Evolutionary conservation across 2,113 vertebrate species (phyloP).

Genomic region (Pelusios castaneus): DNA sequence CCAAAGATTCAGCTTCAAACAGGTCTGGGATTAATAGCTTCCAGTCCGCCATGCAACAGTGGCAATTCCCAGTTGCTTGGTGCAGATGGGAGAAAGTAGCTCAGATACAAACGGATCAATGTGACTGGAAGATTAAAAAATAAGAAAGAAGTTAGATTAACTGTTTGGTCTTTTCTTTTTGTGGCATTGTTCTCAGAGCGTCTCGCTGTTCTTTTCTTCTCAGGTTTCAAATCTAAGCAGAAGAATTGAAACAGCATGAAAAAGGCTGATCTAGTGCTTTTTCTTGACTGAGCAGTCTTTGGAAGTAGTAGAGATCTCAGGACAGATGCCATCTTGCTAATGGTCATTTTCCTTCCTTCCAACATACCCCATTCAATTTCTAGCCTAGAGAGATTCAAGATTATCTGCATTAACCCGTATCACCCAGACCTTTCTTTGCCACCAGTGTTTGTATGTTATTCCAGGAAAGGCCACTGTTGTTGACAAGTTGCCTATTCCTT

Average conservation of each 20-base stretch:
- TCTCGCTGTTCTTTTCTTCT: not conserved
- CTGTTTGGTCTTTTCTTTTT: not conserved
- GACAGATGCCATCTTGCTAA: slow-evolving; percentile 34
- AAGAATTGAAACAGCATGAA: not conserved
- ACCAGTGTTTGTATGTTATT: not conserved
- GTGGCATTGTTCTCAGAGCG: not conserved
- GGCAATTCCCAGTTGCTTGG: not conserved
- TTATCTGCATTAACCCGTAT: slow-evolving; percentile 45
- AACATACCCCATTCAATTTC: slow-evolving; percentile 39
- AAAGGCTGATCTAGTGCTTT: not conserved
- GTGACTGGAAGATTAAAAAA: not conserved
- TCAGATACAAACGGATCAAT: not conserved
- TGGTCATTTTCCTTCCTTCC: slow-evolving; percentile 40
- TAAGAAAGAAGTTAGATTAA: not conserved
- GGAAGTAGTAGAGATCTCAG: slow-evolving; percentile 5
- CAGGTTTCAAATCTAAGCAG: slow-evolving; percentile 4
- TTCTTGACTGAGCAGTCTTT: slow-evolving; percentile 50
- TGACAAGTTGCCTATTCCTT: not conserved
- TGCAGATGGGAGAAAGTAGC: not conserved
- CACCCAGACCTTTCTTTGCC: not conserved
- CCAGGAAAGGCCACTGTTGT: not conserved
- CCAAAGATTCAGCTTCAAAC: not conserved
- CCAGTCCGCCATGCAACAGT: not conserved
- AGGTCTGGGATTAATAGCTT: not conserved
- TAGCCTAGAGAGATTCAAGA: not conserved